Evolutionary conservation across 2,888 invertebrate genomes (phyloP), one percentile per base, ranked within the genome.

Genomic region (Glyphotaelius pellucidus): DNA sequence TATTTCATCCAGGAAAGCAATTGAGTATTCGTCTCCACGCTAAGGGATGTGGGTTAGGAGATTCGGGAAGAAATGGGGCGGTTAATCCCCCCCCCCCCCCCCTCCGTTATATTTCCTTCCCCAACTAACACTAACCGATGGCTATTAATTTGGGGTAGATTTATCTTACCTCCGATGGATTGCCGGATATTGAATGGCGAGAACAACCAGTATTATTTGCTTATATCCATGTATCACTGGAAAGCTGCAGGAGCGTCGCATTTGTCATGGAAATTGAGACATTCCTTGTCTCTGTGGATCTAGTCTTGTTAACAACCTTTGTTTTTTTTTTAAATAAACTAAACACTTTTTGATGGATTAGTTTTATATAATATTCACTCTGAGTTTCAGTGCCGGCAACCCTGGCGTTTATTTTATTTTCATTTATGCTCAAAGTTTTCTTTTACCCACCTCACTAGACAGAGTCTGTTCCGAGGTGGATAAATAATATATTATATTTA

Each of bases 111-210:
- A 38, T 38, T 42, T 47, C 86, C 47, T n/a, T n/a, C 47, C 86
- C n/a, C 42, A 30, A 42, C 86, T 42, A 42, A 67, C 67, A 30
- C 42, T 42, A 47, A 30, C 86, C 86, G 85, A 14, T 42, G 47
- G 86, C 86, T 86, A 42, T 86, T 86, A 86, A 86, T 86, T 86
- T 42, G 14, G 86, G 35, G 47, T 14, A 47, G 47, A 86, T 86
- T 86, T 86, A 42, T 86, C 47, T n/a, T 42, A 86, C 86, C 86
- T 42, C 14, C 86, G 42, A 86, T 86, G 86, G n/a, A 42, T 86
- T 42, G 86, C 47, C 30, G 42, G 86, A 38, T 42, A 86, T 86
- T 38, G 47, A 47, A 30, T 86, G 47, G 14, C 30, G 86, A 42
- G 42, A 30, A 86, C 42, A 30, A 19, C 86, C n/a, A 14, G 4